Evolutionary conservation across 2,113 vertebrate genomes (phyloP).

Genomic region (Osmerus eperlanus): DNA sequence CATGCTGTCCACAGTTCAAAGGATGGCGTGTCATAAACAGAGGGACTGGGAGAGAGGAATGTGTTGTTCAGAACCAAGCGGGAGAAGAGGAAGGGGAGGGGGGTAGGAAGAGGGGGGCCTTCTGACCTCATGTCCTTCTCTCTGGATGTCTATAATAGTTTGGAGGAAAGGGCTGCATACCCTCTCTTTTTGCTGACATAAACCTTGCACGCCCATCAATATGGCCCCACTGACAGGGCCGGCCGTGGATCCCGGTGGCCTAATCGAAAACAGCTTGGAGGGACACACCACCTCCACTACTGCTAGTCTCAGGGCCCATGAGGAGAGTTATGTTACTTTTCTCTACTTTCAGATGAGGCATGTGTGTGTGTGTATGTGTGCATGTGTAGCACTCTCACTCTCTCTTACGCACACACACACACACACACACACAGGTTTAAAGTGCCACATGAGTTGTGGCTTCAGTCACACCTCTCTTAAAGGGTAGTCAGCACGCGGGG

Average conservation of each 20-base stretch:
- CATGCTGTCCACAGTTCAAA: conserved; percentile 53
- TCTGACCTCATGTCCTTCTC: conserved; percentile 56
- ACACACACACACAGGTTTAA: background rate
- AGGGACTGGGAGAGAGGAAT: conserved; percentile 65
- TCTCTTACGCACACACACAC: too few species aligned
- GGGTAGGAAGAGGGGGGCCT: conserved; percentile 22
- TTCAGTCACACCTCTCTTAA: conserved; percentile 41
- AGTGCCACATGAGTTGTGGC: conserved; percentile 35
- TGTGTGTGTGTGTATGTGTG: conserved; percentile 13
- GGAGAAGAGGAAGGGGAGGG: conserved; percentile 43
- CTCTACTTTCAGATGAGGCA: conserved; percentile 10
- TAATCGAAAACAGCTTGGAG: conserved; percentile 54
- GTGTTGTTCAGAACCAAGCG: conserved; percentile 53
- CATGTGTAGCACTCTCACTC: too few species aligned
- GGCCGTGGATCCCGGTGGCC: conserved; percentile 33
- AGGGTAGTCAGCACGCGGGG: conserved; percentile 25
- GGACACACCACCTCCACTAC: conserved; percentile 28
- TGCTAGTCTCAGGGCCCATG: conserved; percentile 15
- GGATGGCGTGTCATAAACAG: conserved; percentile 61
- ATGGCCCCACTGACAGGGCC: conserved; percentile 36
- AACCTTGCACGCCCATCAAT: conserved; percentile 44
- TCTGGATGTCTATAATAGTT: conserved; percentile 4
- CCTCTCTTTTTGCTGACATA: conserved; percentile 20
- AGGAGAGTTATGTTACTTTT: conserved; percentile 44
- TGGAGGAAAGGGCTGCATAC: background rate